A percentile compares a stretch with the other conserved stretches of the same genome.
Evolutionary conservation across 2,888 invertebrate species (phyloP).

Genomic region (Thumatha senex): DNA sequence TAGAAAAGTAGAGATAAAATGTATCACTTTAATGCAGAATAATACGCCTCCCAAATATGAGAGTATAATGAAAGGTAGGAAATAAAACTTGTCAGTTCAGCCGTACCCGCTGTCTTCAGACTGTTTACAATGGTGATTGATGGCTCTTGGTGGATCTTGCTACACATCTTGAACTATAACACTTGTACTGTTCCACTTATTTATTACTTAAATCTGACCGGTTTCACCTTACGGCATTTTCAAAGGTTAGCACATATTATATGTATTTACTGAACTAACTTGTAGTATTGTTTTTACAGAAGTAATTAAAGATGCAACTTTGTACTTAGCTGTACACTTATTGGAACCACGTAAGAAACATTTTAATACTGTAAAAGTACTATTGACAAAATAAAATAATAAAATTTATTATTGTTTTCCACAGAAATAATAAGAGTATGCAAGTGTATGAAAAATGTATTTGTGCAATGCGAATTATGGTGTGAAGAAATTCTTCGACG

Average conservation of each 20-base stretch:
- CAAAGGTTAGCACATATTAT: too few species aligned
- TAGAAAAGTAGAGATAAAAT: constrained; percentile 69
- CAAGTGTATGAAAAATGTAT: constrained; percentile 73
- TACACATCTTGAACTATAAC: too few species aligned
- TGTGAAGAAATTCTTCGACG: constrained; percentile 69
- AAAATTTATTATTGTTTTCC: not conserved
- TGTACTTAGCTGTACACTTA: constrained; percentile 62
- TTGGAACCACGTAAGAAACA: constrained; percentile 61
- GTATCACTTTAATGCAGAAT: constrained; percentile 51
- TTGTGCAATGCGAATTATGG: constrained; percentile 75
- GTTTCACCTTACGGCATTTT: too few species aligned
- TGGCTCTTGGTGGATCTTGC: too few species aligned
- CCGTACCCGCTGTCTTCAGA: too few species aligned
- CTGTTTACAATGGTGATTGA: not conserved
- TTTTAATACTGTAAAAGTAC: not conserved
- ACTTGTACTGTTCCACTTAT: too few species aligned
- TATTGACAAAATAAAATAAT: not conserved
- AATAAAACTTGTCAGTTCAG: too few species aligned
- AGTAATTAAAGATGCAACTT: constrained; percentile 62
- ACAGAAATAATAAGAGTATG: constrained; percentile 65
- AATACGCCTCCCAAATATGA: constrained; percentile 45
- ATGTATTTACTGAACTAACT: not conserved
- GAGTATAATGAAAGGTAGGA: constrained; percentile 54
- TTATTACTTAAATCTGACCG: not conserved
- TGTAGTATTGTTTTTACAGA: constrained; percentile 46